Percentiles rank a stretch among this genome's conserved stretches.
Conservation (phyloP, 2,113 vertebrate species). For the Phocoena phocoena region DNA sequence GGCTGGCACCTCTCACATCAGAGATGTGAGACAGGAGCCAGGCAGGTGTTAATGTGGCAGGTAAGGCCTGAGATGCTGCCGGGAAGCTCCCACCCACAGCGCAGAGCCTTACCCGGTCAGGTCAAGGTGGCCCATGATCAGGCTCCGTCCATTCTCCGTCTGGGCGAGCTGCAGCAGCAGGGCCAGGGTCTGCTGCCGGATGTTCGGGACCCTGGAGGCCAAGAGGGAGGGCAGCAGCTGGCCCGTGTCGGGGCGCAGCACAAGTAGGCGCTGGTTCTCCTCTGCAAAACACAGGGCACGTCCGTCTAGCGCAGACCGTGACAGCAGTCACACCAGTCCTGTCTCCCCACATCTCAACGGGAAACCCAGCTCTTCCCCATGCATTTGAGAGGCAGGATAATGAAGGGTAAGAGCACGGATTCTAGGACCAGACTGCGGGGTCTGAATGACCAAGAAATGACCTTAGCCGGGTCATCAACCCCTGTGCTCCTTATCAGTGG, state of each 20-base stretch:
- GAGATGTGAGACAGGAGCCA: too few relatives aligned
- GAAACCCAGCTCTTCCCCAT: background rate
- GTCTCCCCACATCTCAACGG: too few relatives aligned
- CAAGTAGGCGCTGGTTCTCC: conserved; percentile 89
- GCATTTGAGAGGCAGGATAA: background rate
- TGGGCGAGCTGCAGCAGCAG: conserved; percentile 85
- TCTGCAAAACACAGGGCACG: conserved; percentile 81
- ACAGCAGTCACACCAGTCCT: rapidly evolving
- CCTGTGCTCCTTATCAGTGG: background rate
- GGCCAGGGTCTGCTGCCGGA: conserved; percentile 85
- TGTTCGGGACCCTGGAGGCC: conserved; percentile 63
- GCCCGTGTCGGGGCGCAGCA: conserved; percentile 76
- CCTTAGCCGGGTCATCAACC: rapidly evolving
- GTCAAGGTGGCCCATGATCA: conserved; percentile 85
- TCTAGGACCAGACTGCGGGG: background rate
- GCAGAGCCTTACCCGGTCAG: conserved; percentile 82
- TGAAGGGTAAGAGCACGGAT: background rate
- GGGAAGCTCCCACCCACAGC: rapidly evolving
- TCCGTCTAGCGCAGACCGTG: rapidly evolving
- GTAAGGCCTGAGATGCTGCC: rapidly evolving
- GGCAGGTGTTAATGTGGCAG: background rate
- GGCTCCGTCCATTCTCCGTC: conserved; percentile 78
- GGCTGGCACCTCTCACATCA: background rate
- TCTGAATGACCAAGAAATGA: background rate
- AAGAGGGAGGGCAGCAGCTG: conserved; percentile 84